Evolutionary conservation across 2,113 vertebrate genomes (phyloP).

Genomic region (Xiphorhynchus elegans): DNA sequence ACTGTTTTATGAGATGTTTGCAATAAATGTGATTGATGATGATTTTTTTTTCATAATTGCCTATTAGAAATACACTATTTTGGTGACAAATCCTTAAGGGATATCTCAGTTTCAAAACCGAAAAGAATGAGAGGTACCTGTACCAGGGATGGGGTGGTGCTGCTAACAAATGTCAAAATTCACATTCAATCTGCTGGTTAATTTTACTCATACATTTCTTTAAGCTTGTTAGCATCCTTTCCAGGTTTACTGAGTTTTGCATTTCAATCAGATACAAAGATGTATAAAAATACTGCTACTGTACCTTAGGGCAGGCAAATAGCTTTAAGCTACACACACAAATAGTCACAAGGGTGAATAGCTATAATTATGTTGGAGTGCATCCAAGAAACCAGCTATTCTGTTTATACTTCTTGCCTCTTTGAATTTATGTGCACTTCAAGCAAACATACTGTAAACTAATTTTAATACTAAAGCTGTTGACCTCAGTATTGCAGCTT

Average conservation of each 20-base stretch:
- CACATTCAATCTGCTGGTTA: constrained; percentile 42
- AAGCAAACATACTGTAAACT: constrained; percentile 82
- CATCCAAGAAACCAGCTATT: constrained; percentile 81
- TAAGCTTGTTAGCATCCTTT: constrained; percentile 65
- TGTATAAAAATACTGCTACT: constrained; percentile 79
- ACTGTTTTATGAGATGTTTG: constrained; percentile 76
- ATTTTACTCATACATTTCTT: constrained; percentile 70
- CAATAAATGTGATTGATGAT: constrained; percentile 80
- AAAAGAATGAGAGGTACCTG: constrained; percentile 6
- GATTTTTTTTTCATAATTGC: constrained; percentile 72
- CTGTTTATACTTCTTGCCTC: constrained; percentile 89
- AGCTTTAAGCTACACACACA: constrained; percentile 88
- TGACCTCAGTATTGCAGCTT: constrained; percentile 58
- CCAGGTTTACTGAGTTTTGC: constrained; percentile 65
- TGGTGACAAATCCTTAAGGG: constrained; percentile 67
- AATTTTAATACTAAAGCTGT: constrained; percentile 72
- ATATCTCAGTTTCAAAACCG: constrained; percentile 54
- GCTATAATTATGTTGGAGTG: constrained; percentile 95
- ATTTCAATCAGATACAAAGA: constrained; percentile 73
- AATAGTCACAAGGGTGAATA: constrained; percentile 93
- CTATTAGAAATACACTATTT: constrained; percentile 75
- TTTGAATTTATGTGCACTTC: constrained; percentile 92
- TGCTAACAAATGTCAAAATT: constrained; percentile 36
- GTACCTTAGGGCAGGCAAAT: constrained; percentile 83
- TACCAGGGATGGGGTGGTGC: background rate